Conservation (phyloP, 2,113 vertebrate species). For the Narcine bancroftii region DNA sequence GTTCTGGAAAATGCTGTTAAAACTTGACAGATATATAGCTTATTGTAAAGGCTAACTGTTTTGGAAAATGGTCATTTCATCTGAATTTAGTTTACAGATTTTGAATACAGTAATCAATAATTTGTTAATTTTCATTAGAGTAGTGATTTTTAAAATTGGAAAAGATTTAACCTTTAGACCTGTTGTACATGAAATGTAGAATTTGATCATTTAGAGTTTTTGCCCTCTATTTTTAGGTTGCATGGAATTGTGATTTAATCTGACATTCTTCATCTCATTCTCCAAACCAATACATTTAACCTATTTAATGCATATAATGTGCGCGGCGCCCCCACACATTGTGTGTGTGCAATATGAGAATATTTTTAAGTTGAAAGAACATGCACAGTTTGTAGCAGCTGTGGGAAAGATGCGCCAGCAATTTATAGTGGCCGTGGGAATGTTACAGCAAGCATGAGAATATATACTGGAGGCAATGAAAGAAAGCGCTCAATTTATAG, state of each 20-base stretch:
- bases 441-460: no score
- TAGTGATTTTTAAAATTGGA: no score
- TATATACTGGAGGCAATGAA: no score
- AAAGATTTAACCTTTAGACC: neutral
- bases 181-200: neutral
- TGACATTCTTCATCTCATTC: neutral
- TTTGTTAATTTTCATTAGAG: neutral
- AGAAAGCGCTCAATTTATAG: no score
- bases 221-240: conserved; percentile 35
- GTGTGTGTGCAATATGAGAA: no score
- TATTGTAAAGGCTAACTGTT: neutral
- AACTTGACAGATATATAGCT: neutral
- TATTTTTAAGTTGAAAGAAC: no score
- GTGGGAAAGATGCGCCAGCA: no score
- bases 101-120: neutral
- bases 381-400: no score
- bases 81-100: neutral
- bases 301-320: no score
- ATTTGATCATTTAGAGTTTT: neutral
- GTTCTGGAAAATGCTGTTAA: neutral
- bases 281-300: neutral
- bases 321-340: no score
- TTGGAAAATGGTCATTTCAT: neutral
- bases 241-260: neutral
- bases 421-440: no score